Evolutionary conservation across 2,888 invertebrate species (phyloP).

Genomic region (Dorcus hopei): DNA sequence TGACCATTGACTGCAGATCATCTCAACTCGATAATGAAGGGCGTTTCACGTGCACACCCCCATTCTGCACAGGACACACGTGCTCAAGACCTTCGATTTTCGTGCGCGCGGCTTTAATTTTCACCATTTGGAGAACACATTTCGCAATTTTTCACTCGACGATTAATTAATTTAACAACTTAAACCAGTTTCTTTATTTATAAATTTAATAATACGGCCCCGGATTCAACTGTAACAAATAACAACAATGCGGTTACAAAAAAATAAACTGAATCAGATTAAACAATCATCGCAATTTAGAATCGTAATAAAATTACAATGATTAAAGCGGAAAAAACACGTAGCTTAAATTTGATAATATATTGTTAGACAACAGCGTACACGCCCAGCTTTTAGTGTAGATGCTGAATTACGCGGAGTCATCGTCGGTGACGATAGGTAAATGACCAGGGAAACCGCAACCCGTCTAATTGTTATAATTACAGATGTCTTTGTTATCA

Average conservation of each 20-base stretch:
- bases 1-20: conserved; percentile 16
- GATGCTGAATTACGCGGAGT: conserved; percentile 25
- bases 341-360: conserved; percentile 35
- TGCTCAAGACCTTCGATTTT: conserved; percentile 2
- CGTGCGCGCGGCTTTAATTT: not conserved
- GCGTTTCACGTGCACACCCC: conserved; percentile 8
- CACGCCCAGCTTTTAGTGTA: conserved; percentile 35
- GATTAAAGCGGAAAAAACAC: conserved; percentile 22
- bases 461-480: conserved; percentile 27
- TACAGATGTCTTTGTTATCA: conserved; percentile 24
- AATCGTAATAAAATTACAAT: conserved; percentile 26
- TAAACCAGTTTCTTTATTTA: not conserved
- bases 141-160: not conserved
- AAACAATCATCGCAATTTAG: not conserved
- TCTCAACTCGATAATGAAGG: conserved; percentile 14
- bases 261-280: conserved; percentile 1
- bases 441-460: conserved; percentile 23
- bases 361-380: conserved; percentile 36
- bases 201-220: not conserved
- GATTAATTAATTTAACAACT: not conserved
- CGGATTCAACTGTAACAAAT: not conserved
- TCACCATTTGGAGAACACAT: not conserved
- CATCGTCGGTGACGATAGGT: conserved; percentile 31
- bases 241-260: not conserved
- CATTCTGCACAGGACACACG: conserved; percentile 2